Conservation (phyloP, 2,888 invertebrate species). For the Linnaemya tessellans region DNA sequence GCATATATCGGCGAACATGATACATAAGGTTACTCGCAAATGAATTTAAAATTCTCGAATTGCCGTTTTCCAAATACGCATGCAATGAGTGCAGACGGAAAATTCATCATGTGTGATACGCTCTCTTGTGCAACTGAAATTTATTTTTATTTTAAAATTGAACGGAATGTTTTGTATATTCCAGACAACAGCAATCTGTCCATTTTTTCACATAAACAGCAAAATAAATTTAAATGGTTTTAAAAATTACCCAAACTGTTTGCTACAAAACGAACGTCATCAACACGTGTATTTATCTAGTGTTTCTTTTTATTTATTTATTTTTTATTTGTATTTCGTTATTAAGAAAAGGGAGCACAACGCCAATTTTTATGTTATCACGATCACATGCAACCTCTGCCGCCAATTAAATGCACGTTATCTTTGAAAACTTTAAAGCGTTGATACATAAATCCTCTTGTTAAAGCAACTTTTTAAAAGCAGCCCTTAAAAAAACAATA, state of each 20-base stretch:
- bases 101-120: no score
- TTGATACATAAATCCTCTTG: conserved; percentile 82
- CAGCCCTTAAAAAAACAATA: conserved; percentile 69
- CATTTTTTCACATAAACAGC: neutral
- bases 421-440: conserved; percentile 81
- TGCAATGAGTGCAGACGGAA: no score
- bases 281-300: conserved; percentile 27
- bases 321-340: no score
- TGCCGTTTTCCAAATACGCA: no score
- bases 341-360: neutral
- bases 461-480: conserved; percentile 74
- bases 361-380: conserved; percentile 36
- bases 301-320: no score
- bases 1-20: no score
- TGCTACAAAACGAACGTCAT: conserved; percentile 4
- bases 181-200: neutral
- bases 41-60: no score
- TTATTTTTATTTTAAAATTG: no score
- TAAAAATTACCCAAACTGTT: conserved; percentile 9
- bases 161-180: no score
- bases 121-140: no score
- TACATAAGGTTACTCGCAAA: no score
- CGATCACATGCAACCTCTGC: conserved; percentile 63
- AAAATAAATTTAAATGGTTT: conserved; percentile 7
- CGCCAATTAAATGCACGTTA: conserved; percentile 81